Conservation (phyloP, 2,113 vertebrate species). For the Corydoras sp. region DNA sequence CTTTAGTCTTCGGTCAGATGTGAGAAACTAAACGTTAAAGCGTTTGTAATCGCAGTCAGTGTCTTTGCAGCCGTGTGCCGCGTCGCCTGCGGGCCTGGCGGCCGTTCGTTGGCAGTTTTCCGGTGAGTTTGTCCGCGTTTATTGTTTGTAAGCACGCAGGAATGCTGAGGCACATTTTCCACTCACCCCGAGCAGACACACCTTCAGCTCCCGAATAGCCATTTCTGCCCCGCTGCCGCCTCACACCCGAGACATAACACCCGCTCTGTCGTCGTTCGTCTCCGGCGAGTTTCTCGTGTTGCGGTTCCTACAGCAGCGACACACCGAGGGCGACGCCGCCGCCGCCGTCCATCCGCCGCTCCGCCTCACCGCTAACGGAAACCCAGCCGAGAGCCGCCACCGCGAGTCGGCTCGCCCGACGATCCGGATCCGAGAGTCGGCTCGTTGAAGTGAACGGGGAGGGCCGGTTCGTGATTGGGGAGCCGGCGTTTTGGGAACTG, state of each 20-base stretch:
- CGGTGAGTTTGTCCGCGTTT: neutral
- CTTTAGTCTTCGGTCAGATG: no score
- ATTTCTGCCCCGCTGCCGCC: slow-evolving; percentile 44
- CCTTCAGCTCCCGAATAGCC: slow-evolving; percentile 92
- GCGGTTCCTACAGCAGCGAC: slow-evolving; percentile 26
- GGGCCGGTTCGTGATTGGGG: no score
- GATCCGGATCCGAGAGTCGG: no score
- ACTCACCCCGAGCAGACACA: slow-evolving; percentile 95
- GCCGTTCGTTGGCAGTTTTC: no score
- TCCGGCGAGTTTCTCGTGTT: slow-evolving; percentile 8
- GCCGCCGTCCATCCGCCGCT: slow-evolving; percentile 36
- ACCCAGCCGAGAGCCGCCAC: slow-evolving; percentile 39
- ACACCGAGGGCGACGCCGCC: slow-evolving; percentile 44
- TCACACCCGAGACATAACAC: slow-evolving; percentile 41
- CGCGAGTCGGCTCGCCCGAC: no score
- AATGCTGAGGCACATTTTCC: slow-evolving; percentile 48
- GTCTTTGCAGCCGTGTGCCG: no score
- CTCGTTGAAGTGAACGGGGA: no score
- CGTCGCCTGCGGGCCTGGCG: no score
- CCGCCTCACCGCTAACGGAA: slow-evolving; percentile 49
- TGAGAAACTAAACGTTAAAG: no score
- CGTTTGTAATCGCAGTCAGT: no score
- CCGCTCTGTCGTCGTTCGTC: neutral
- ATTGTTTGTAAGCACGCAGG: slow-evolving; percentile 24
- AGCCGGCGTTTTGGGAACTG: no score